A percentile compares a stretch with the other conserved stretches of the same genome.
phyloP scores from a whole-genome alignment of 2,888 invertebrate species.

The Apotomis betuletana region DNA sequence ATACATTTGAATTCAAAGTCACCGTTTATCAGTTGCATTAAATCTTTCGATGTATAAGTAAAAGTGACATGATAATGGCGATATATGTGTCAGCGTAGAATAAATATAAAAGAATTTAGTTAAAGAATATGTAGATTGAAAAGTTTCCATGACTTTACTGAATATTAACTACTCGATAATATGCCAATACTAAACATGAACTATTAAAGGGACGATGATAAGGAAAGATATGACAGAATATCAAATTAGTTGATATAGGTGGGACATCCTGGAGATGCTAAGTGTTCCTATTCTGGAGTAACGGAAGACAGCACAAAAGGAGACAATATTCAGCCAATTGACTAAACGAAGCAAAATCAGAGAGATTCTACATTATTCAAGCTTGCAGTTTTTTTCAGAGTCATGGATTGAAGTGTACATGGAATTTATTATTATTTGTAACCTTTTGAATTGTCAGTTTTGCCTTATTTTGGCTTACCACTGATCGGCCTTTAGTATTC shows the following conservation, averaged over 20 bases:
- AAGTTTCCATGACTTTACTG: too few relatives aligned
- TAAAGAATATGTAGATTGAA: not conserved
- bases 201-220: not conserved
- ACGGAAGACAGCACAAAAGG: not conserved
- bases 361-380: not conserved
- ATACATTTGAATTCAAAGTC: not conserved
- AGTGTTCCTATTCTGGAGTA: not conserved
- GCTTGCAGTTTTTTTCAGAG: not conserved
- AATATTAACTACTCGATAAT: too few relatives aligned
- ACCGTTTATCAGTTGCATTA: not conserved
- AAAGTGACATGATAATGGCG: not conserved
- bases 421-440: not conserved
- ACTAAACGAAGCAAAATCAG: too few relatives aligned
- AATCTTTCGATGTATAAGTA: not conserved
- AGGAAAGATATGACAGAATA: not conserved
- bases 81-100: not conserved
- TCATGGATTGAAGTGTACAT: not conserved
- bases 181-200: too few relatives aligned
- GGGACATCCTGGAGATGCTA: not conserved
- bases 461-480: constrained; percentile 15
- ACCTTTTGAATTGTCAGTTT: constrained; percentile 2
- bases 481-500: constrained; percentile 5
- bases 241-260: not conserved
- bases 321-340: not conserved
- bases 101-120: too few relatives aligned